Base-by-base conservation (phyloP, 2,888 invertebrate species). In the Chaetoderma sp. region DNA sequence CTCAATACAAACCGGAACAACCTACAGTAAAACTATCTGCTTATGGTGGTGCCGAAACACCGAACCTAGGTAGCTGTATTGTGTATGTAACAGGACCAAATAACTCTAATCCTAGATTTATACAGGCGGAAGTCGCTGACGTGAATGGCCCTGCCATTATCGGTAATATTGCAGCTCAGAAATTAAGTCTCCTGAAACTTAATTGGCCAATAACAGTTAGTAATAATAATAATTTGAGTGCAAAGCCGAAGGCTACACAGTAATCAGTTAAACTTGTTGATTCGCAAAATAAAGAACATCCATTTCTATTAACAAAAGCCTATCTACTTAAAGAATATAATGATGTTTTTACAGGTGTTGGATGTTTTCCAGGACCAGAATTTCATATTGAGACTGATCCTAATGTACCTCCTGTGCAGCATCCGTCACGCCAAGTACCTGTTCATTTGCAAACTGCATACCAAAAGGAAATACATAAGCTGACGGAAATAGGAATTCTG, bases 311-410 rank as follows among this genome's bases (percentile, higher is more conserved):
- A n/a, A n/a, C n/a, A n/a, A 45, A 25, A 18, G 18, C 10, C 2
- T 28, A 60, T n/a, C 32, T 60, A n/a, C 10, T 27, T 6, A 23
- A 30, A 2, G 36, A 45, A 36, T 60, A 60, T 32, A 27, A 45
- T 6, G 49, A 59, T n/a, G 10, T n/a, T 32, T 59, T 49, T 28
- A 10, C 45, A 30, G 49, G 49, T n/a, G 49, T 59, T 25, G 59
- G 59, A 25, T 23, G 33, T 23, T 59, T 59, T n/a, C 47, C 25
- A 27, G 49, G 60, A 8, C 10, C 39, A 39, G 18, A 60, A 50
- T 47, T 33, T 50, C 44, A 60, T 3, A 23, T 60, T 6, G 30
- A 16, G 16, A 18, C 49, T 8, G 32, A 49, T 28, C 60, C 49
- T 33, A 30, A 42, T 10, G 32, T 45, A 21, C 44, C 32, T 3